phyloP scores from a whole-genome alignment of 2,888 invertebrate species.

The Sinotaia quadrata region DNA sequence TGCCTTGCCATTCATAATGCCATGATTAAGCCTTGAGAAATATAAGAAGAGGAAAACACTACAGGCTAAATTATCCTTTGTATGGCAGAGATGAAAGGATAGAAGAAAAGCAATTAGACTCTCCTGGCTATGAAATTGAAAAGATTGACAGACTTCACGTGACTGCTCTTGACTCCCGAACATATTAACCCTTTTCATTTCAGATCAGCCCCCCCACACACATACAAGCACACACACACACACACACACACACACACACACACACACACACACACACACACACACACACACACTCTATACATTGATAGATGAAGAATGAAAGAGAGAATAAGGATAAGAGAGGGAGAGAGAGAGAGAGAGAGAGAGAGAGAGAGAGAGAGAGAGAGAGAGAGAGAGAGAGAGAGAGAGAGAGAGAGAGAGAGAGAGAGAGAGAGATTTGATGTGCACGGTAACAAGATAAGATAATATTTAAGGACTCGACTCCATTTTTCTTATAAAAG shows the following conservation, averaged over 20 bases:
- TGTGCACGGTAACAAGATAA: not conserved
- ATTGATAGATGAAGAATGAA: not conserved
- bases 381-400: slow-evolving; percentile 17
- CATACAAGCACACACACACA: no score
- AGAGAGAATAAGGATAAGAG: not conserved
- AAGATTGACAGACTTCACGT: no score
- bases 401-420: slow-evolving; percentile 7
- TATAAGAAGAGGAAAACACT: no score
- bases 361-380: slow-evolving; percentile 10
- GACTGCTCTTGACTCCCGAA: no score
- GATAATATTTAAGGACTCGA: no score
- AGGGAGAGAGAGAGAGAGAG: slow-evolving; percentile 10
- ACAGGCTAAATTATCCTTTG: no score
- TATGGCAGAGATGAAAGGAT: no score
- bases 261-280: not conserved
- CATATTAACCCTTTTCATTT: not conserved
- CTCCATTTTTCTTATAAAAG: no score
- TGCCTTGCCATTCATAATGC: no score
- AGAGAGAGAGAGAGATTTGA: not conserved
- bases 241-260: not conserved
- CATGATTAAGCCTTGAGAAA: no score
- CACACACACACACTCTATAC: not conserved
- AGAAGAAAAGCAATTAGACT: no score
- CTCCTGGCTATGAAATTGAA: no score
- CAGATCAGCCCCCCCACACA: not conserved